phyloP scores from a whole-genome alignment of 2,888 invertebrate genomes.

The Galeruca laticollis region DNA sequence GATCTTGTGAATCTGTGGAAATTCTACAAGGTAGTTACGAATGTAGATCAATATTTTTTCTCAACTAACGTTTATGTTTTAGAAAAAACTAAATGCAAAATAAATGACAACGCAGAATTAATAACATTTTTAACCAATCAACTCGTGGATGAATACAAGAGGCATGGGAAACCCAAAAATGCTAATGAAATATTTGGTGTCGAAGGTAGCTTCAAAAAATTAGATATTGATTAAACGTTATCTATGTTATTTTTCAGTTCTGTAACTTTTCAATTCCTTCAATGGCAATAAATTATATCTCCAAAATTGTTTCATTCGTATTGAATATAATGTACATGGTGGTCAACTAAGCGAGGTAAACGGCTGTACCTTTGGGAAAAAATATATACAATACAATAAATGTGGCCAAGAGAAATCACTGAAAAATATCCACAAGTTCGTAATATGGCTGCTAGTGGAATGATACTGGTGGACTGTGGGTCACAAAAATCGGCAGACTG shows the following conservation, averaged over 20 bases:
- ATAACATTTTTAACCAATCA: conserved; percentile 69
- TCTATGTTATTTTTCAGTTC: too few species aligned
- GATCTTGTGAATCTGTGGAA: conserved; percentile 57
- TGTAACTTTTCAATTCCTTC: background rate
- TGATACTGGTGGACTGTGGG: too few species aligned
- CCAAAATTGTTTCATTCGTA: too few species aligned
- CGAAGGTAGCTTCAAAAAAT: conserved; percentile 81
- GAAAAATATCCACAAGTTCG: too few species aligned
- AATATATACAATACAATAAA: too few species aligned
- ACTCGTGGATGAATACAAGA: conserved; percentile 71
- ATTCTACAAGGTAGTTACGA: conserved; percentile 50
- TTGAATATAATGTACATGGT: too few species aligned
- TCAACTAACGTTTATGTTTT: too few species aligned
- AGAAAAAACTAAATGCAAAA: conserved; percentile 55
- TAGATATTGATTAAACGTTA: conserved; percentile 74
- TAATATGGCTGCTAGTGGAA: too few species aligned
- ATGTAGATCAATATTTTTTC: conserved; percentile 20
- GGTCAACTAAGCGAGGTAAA: too few species aligned
- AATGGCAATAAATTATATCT: background rate
- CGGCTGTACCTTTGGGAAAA: too few species aligned
- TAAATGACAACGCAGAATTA: conserved; percentile 57
- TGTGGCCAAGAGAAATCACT: too few species aligned
- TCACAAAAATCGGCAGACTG: too few species aligned
- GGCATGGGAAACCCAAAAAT: conserved; percentile 75
- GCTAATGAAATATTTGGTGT: conserved; percentile 73